phyloP scores from a whole-genome alignment of 1,140 invertebrate genomes.

The Drosophila carrolli region DNA sequence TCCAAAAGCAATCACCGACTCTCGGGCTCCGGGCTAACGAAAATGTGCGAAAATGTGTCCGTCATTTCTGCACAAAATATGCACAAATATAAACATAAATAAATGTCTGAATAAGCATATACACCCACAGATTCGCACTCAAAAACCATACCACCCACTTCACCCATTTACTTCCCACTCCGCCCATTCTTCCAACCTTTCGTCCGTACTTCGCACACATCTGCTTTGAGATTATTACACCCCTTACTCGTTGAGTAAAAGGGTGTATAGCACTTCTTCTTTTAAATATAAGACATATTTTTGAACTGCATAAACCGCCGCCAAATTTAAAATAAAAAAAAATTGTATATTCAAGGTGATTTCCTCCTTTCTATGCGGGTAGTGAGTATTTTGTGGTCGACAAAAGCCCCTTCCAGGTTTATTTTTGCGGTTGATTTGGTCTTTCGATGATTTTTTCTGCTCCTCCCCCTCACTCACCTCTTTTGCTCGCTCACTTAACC shows the following conservation, averaged over 20 bases:
- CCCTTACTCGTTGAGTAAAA: background rate
- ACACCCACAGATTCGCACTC: slow-evolving; percentile 2
- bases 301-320: too few species aligned
- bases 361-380: too few species aligned
- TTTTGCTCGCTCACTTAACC: background rate
- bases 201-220: slow-evolving; percentile 9
- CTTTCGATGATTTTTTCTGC: slow-evolving; percentile 60
- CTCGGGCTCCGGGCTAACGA: slow-evolving; percentile 32
- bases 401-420: background rate
- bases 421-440: slow-evolving; percentile 65
- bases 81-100: slow-evolving; percentile 78
- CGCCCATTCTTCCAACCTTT: background rate
- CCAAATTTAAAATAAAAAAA: too few species aligned
- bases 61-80: slow-evolving; percentile 69
- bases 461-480: too few species aligned
- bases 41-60: slow-evolving; percentile 58
- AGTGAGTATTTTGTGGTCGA: background rate
- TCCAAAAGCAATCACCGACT: slow-evolving; percentile 39
- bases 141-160: background rate
- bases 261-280: too few species aligned
- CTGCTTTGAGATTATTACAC: slow-evolving; percentile 7
- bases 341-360: too few species aligned
- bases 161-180: background rate
- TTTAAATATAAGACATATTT: too few species aligned
- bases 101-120: slow-evolving; percentile 51